These are phyloP conservation scores for Drosophila oshimai DNA, from an alignment of 1,140 invertebrate species.

Conservation along the genomic window DNA sequence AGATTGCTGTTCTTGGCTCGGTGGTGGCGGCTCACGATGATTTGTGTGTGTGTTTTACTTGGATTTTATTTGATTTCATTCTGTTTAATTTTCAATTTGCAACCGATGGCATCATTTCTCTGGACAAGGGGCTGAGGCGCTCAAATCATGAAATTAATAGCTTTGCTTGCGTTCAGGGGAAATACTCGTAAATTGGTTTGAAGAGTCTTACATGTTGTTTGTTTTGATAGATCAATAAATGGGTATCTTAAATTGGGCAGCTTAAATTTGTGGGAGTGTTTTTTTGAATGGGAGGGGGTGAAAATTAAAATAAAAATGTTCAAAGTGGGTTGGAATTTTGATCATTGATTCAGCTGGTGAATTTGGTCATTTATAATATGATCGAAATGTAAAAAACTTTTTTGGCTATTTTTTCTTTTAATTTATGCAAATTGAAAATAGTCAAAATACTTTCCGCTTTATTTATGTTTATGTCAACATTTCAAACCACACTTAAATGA, in stretches of 20 bases:
- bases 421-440: no score
- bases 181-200: neutral
- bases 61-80: neutral
- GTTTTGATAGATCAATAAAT: neutral
- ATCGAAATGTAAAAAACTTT: no score
- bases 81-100: constrained; percentile 22
- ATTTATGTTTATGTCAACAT: no score
- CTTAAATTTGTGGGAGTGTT: neutral
- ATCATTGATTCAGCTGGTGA: no score
- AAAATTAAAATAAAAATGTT: neutral
- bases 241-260: neutral
- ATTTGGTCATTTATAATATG: no score
- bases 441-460: no score
- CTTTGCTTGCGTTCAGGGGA: neutral
- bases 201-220: neutral
- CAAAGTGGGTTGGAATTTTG: neutral
- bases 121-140: constrained; percentile 14
- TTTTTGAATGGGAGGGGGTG: neutral
- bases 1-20: constrained; percentile 23
- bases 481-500: no score
- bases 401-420: no score
- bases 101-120: constrained; percentile 31
- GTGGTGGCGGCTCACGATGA: neutral
- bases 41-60: constrained; percentile 8
- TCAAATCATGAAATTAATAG: constrained; percentile 20